Evolutionary conservation across 2,797 vertebrate genomes (phyloP), one percentile per base, ranked within the genome.

Genomic region (Atherinosoma microstoma): DNA sequence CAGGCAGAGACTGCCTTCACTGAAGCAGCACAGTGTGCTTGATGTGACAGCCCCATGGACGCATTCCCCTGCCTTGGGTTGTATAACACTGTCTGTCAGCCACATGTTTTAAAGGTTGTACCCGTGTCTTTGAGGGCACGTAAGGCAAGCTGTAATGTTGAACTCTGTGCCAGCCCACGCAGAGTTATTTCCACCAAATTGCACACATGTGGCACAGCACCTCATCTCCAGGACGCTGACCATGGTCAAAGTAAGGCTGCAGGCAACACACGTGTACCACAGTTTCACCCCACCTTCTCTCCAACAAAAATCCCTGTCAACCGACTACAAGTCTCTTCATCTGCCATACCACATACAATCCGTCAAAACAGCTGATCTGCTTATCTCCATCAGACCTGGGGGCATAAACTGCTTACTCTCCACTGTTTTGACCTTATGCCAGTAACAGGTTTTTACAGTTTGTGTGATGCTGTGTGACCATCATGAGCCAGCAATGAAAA

Each of bases 341-440:
- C 76, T 35, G 82, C 32, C 30, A 53, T 72, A 67, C 68, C 47
- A 73, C 75, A 87, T 87, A 29, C 83, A 84, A 87, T 89, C 81
- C 24, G 40, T 86, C 79, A 79, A 89, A 88, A 87, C 85, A 84
- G 90, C 87, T 89, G 75, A 91, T 87, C 88, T 87, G 87, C 89
- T 91, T 88, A 90, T 86, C 84, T 89, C 75, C 78, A 70, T 83
- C 85, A 83, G 81, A 86, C 56, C 82, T 81, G 79, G 76, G 66
- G 70, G 58, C 75, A 76, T 87, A 82, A 91, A 91, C 84, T 84
- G 87, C 85, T 88, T 79, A 87, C 79, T 73, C 75, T 59, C 74
- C 67, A 62, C 49, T 60, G 87, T 70, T 79, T 65, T 78, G 84
- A 76, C 75, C 73, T 62, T 34, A 79, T 83, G 84, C 83, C 83